These are phyloP conservation scores for Sarcophaga bullata DNA, from an alignment of 1,140 invertebrate genomes.

Conservation along the genomic window DNA sequence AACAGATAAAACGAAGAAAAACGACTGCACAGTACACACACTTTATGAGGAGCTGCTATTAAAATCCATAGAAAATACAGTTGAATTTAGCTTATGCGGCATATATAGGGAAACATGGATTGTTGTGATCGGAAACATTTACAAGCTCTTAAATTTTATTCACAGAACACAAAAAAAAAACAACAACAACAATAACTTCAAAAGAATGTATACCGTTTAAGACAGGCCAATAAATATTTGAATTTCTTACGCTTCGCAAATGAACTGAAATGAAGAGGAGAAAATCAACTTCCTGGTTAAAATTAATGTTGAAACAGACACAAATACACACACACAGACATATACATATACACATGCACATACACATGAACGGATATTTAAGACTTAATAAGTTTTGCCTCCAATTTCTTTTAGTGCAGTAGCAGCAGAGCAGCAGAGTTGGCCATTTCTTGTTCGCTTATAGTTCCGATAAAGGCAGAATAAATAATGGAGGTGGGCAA, in stretches of 20 bases:
- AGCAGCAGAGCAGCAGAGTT: too few species aligned
- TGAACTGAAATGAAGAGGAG: neutral
- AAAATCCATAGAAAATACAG: too few species aligned
- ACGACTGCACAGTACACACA: neutral
- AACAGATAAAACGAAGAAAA: neutral
- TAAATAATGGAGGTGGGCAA: too few species aligned
- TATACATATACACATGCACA: too few species aligned
- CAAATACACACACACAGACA: too few species aligned
- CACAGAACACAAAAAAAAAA: neutral
- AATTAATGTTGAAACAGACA: too few species aligned
- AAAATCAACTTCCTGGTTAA: neutral
- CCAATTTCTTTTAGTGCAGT: neutral
- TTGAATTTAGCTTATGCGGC: too few species aligned
- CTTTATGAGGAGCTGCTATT: constrained; percentile 1
- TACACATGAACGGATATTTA: neutral
- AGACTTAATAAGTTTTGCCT: constrained; percentile 14
- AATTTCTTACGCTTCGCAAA: neutral
- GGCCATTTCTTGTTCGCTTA: too few species aligned
- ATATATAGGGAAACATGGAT: neutral
- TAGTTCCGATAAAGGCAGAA: too few species aligned
- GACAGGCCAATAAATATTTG: neutral
- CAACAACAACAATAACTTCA: neutral
- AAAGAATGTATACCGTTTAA: neutral
- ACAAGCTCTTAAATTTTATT: constrained; percentile 17
- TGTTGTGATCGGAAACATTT: constrained; percentile 20